A percentile compares a stretch with the other conserved stretches of the same genome.
These are phyloP conservation scores for Anoncus sp. DNA, from an alignment of 2,888 invertebrate species.

Conservation along the genomic window DNA sequence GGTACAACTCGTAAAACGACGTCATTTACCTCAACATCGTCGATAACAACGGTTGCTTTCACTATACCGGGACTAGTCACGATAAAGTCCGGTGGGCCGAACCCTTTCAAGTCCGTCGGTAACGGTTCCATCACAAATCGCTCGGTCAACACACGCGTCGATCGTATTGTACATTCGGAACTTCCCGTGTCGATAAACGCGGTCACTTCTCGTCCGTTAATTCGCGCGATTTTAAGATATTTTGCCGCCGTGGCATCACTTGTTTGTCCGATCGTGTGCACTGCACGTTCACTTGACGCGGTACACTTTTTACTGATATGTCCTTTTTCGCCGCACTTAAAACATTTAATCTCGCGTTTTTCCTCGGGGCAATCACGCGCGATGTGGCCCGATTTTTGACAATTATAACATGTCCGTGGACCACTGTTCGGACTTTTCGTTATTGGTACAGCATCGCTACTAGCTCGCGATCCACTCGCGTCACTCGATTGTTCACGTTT, in stretches of 20 bases:
- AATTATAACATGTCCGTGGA: background rate
- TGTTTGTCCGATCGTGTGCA: background rate
- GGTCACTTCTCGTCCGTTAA: background rate
- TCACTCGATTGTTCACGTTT: too few relatives aligned
- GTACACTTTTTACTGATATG: conserved; percentile 5
- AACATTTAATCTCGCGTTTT: background rate
- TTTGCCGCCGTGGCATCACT: background rate
- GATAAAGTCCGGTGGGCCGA: background rate
- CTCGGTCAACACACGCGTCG: too few relatives aligned
- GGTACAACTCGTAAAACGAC: too few relatives aligned
- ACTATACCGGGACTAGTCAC: background rate
- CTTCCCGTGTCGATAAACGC: conserved; percentile 15
- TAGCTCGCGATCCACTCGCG: too few relatives aligned
- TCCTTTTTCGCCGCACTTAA: conserved; percentile 3
- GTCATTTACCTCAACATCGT: too few relatives aligned
- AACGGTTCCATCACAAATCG: too few relatives aligned
- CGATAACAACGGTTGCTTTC: background rate
- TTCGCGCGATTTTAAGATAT: background rate
- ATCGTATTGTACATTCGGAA: too few relatives aligned
- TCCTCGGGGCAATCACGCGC: background rate
- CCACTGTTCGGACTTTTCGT: too few relatives aligned
- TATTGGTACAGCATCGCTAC: too few relatives aligned
- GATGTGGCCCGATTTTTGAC: background rate
- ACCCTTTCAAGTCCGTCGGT: background rate
- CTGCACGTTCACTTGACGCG: background rate